phyloP scores from a whole-genome alignment of 2,797 vertebrate species.

The Platalea minor region DNA sequence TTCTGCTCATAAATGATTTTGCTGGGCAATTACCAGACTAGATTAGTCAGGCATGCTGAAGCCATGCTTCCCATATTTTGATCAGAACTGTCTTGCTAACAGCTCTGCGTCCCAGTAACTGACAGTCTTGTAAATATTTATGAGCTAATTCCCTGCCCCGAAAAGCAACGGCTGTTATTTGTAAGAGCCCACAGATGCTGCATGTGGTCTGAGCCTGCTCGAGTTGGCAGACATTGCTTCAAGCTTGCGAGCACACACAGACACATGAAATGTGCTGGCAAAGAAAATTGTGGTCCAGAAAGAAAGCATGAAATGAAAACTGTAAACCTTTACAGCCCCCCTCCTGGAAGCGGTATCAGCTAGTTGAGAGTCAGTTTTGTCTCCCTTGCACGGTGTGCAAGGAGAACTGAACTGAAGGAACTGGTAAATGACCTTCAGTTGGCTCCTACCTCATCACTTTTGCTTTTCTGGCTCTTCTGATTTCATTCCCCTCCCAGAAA shows the following conservation, averaged over 20 bases:
- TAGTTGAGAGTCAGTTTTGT: not conserved
- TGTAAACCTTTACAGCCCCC: not conserved
- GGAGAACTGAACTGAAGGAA: not conserved
- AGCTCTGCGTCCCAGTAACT: not conserved
- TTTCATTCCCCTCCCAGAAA: not conserved
- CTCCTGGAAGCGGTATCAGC: accelerated
- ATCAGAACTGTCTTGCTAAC: not conserved
- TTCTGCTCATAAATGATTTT: not conserved
- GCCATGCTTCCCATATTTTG: not conserved
- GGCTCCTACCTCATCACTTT: not conserved
- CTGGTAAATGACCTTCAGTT: not conserved
- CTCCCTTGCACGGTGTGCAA: not conserved
- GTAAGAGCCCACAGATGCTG: not conserved
- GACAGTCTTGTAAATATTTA: constrained; percentile 22
- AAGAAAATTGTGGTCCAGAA: not conserved
- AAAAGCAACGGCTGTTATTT: not conserved
- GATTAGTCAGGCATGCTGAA: not conserved
- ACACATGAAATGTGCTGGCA: not conserved
- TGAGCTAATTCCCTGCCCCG: not conserved
- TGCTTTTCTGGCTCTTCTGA: not conserved
- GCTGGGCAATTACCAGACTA: not conserved
- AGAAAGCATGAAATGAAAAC: not conserved
- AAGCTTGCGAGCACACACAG: not conserved
- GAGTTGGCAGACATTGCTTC: not conserved
- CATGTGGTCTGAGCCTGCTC: not conserved